Conservation (phyloP, 1,140 invertebrate species). For the Lordiphosa clarofinis region DNA sequence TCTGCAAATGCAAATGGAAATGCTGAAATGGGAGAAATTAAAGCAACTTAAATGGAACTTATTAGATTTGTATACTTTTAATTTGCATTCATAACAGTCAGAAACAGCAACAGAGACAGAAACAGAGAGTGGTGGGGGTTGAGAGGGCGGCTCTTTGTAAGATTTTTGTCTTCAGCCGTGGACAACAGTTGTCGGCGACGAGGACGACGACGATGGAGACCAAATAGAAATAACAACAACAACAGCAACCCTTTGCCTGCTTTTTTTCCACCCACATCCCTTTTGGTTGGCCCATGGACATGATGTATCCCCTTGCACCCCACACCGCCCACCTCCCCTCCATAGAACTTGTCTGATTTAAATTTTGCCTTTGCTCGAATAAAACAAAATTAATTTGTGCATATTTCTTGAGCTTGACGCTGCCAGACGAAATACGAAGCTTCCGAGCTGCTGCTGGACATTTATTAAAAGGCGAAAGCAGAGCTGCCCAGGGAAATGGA, state of each 20-base stretch:
- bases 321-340: not conserved
- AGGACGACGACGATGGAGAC: slow-evolving; percentile 12
- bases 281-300: slow-evolving; percentile 37
- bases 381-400: slow-evolving; percentile 77
- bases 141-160: slow-evolving; percentile 11
- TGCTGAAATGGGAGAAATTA: slow-evolving; percentile 56
- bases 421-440: slow-evolving; percentile 67
- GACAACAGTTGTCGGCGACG: slow-evolving; percentile 47
- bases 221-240: slow-evolving; percentile 23
- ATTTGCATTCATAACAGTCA: slow-evolving; percentile 78
- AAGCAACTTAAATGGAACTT: slow-evolving; percentile 77
- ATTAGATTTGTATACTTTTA: slow-evolving; percentile 79
- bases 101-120: slow-evolving; percentile 6
- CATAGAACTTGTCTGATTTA: slow-evolving; percentile 56
- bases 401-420: slow-evolving; percentile 67
- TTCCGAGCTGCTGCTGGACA: slow-evolving; percentile 50
- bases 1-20: slow-evolving; percentile 58
- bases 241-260: slow-evolving; percentile 51
- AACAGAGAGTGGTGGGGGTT: not conserved
- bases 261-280: slow-evolving; percentile 24
- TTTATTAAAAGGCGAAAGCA: slow-evolving; percentile 71
- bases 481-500: slow-evolving; percentile 49
- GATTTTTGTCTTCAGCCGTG: slow-evolving; percentile 37
- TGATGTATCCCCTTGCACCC: slow-evolving; percentile 57
- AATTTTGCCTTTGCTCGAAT: slow-evolving; percentile 72